phyloP scores from a whole-genome alignment of 2,888 invertebrate species.

The Steinernema hermaphroditum region DNA sequence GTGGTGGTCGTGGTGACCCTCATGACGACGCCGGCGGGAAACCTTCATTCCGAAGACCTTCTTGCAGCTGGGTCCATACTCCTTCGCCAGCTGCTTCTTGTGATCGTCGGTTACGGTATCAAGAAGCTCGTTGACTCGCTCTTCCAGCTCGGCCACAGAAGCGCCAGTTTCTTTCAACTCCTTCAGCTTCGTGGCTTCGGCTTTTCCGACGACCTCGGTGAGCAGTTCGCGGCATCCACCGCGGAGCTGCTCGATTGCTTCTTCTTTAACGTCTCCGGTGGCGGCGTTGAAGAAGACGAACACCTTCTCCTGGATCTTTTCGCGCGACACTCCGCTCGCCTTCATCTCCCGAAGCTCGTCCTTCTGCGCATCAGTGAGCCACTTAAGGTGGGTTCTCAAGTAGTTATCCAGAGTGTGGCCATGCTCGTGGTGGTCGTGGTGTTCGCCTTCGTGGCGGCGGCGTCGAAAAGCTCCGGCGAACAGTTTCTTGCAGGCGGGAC shows the following conservation, averaged over 20 bases:
- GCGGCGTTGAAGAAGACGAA: slow-evolving; percentile 43
- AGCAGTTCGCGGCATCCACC: slow-evolving; percentile 50
- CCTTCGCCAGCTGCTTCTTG: slow-evolving; percentile 43
- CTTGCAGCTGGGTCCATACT: slow-evolving; percentile 42
- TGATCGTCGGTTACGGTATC: slow-evolving; percentile 39
- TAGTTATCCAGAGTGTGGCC: slow-evolving; percentile 44
- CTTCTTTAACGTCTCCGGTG: slow-evolving; percentile 47
- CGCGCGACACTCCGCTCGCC: slow-evolving; percentile 1
- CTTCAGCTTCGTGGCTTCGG: slow-evolving; percentile 45
- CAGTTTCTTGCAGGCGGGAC: slow-evolving; percentile 38
- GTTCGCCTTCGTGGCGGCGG: slow-evolving; percentile 11
- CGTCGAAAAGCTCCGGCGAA: slow-evolving; percentile 28
- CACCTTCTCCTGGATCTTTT: slow-evolving; percentile 16
- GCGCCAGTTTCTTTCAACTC: slow-evolving; percentile 45
- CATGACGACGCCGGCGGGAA: slow-evolving; percentile 30
- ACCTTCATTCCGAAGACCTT: slow-evolving; percentile 32
- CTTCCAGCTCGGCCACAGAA: slow-evolving; percentile 39
- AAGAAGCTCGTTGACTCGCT: slow-evolving; percentile 42
- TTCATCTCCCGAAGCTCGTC: slow-evolving; percentile 38
- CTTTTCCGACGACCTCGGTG: slow-evolving; percentile 45
- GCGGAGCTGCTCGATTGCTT: slow-evolving; percentile 49
- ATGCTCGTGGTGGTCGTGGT: slow-evolving; percentile 30
- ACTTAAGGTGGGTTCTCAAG: slow-evolving; percentile 46
- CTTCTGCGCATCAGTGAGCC: slow-evolving; percentile 48
- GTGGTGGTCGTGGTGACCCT: slow-evolving; percentile 25